Evolutionary conservation across 2,797 vertebrate species (phyloP).

Genomic region (Sphenopsis melanotis): DNA sequence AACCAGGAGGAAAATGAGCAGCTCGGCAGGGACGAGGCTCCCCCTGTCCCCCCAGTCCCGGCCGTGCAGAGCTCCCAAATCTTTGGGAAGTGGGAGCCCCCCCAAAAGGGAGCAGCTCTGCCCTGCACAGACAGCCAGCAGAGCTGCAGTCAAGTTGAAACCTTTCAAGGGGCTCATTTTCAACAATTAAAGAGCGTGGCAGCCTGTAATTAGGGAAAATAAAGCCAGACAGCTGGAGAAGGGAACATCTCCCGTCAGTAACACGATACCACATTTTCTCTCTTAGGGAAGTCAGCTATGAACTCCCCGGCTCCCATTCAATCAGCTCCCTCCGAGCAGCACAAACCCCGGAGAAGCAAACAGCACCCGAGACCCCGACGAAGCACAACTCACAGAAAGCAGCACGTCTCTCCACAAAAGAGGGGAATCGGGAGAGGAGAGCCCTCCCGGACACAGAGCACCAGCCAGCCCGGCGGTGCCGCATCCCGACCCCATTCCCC

Average conservation of each 20-base stretch:
- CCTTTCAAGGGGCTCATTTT: background rate
- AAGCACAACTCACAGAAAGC: background rate
- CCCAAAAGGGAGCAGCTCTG: background rate
- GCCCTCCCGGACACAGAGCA: background rate
- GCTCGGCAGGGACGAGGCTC: background rate
- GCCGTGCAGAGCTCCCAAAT: background rate
- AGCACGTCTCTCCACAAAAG: background rate
- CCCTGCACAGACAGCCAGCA: background rate
- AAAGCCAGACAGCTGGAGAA: conserved; percentile 15
- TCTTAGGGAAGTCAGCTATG: background rate
- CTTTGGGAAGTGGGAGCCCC: fast-evolving
- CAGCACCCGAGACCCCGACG: background rate
- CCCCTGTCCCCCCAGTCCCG: background rate
- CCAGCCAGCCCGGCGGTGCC: fast-evolving
- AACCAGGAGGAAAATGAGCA: background rate
- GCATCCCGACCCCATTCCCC: background rate
- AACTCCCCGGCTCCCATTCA: background rate
- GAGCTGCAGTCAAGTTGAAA: conserved; percentile 16
- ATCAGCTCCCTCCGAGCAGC: background rate
- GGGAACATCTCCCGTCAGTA: conserved; percentile 8
- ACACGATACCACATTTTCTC: background rate
- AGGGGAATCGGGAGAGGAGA: background rate
- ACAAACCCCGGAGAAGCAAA: background rate
- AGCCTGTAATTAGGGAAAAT: conserved; percentile 50
- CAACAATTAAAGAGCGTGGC: conserved; percentile 36